Base-by-base conservation (phyloP, 2,888 invertebrate genomes). In the Apamea anceps region DNA sequence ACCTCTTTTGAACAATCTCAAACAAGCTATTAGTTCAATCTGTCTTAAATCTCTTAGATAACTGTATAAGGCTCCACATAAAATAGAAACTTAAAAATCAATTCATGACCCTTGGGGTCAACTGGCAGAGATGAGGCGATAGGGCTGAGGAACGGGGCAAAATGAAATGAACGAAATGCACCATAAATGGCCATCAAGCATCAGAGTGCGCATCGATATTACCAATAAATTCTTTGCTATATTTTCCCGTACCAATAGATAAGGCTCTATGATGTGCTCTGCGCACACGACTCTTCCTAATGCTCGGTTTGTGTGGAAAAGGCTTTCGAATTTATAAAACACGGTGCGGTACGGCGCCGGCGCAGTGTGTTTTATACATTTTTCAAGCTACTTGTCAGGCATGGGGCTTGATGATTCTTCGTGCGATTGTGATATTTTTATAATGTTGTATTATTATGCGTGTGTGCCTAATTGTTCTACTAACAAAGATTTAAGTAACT, bases 1-100 rank as follows among this genome's bases (percentile, higher is more conserved):
- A 75, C 77, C 77, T 32, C 67, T 73, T 81, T 72, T 62, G 79
- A 82, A 80, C 77, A 80, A 89, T 71, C 68, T 79, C 70, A 75
- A 87, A 78, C 76, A 78, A 87, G 85, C 66, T 25, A 86, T 85
- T 88, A 89, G 85, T 73, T 82, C 80, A 80, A 87, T 86, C 75
- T 70, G 70, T 80, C 80, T 86, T 71, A 80, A 77, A 85, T 74
- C 81, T 82, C 57, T 48, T 8, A 66, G 81, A 82, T 85, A 89
- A 85, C 88, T 84, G 81, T 88, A 76, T 62, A 81, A 72, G 80
- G 71, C 74, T 70, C 77, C 87, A 89, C 84, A 88, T 93, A 93
- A 94, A 93, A 94, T 93, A 93, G 93, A 94, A 95, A 94, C 91
- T 94, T 96, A 94, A 96, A 95, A 96, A 95, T 96, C 96, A 96